Evolutionary conservation across 2,797 vertebrate genomes (phyloP).

Genomic region (Urophycis tenuis): DNA sequence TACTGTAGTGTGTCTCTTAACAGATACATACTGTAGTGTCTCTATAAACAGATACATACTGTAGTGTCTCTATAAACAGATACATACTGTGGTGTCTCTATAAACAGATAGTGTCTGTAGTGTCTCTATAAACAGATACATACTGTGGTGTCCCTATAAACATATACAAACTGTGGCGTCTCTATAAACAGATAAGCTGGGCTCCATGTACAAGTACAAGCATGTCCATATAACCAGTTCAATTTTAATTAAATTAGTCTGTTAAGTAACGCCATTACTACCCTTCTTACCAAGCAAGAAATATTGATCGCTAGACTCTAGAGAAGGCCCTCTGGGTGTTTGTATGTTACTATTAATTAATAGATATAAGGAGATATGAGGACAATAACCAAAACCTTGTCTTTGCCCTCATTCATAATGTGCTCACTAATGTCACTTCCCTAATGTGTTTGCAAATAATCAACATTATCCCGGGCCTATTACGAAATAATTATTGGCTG

Average conservation of each 20-base stretch:
- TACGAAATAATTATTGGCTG: neutral
- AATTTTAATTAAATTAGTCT: neutral
- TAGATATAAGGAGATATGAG: neutral
- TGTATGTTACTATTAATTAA: neutral
- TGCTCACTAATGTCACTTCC: constrained; percentile 15
- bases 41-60: no score
- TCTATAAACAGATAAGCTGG: neutral
- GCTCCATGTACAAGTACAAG: neutral
- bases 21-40: no score
- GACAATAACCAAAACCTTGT: neutral
- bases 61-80: neutral
- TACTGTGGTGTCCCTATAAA: no score
- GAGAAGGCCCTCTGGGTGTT: neutral
- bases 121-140: no score
- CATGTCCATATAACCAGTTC: neutral
- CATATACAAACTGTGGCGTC: neutral
- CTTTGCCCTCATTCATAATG: neutral
- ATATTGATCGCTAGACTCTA: neutral
- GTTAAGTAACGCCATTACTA: neutral
- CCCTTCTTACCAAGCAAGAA: neutral
- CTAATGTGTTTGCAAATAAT: neutral
- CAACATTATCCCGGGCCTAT: neutral
- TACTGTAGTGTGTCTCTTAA: no score
- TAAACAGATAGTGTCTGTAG: no score
- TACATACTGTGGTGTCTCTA: neutral